phyloP scores from a whole-genome alignment of 2,888 invertebrate species.

The Drosophila anomalata region DNA sequence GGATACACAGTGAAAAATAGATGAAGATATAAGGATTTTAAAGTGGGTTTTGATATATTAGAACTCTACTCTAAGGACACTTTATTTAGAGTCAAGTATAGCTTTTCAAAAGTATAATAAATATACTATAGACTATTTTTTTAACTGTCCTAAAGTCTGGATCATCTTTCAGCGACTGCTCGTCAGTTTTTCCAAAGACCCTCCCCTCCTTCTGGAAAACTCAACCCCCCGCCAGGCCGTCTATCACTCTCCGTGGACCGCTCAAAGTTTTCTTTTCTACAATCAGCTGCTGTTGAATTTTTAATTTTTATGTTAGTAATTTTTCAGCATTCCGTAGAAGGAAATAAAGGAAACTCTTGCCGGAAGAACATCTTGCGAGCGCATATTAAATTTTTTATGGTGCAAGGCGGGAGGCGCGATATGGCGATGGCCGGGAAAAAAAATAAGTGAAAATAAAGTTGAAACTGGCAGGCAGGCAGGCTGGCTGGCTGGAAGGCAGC shows the following conservation, averaged over 20 bases:
- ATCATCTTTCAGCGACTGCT: constrained; percentile 27
- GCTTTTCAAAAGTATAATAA: not conserved
- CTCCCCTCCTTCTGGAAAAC: not conserved
- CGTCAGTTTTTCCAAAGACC: constrained; percentile 16
- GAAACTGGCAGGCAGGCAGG: not conserved
- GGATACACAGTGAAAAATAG: constrained; percentile 5
- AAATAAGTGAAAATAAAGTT: constrained; percentile 39
- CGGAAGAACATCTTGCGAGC: constrained; percentile 69
- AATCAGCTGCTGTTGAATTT: constrained; percentile 80
- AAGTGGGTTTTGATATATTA: not conserved
- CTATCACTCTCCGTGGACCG: constrained; percentile 13
- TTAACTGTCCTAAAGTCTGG: not conserved
- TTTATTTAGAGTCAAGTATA: not conserved
- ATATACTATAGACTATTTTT: not conserved
- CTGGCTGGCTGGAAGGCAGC: not conserved
- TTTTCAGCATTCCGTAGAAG: constrained; percentile 63
- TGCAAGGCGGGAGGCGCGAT: constrained; percentile 61
- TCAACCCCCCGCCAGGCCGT: not conserved
- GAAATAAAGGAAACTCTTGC: constrained; percentile 43
- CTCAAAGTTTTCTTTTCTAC: constrained; percentile 43
- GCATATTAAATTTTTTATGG: constrained; percentile 72
- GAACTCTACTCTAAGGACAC: not conserved
- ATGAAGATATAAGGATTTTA: not conserved
- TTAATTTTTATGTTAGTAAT: constrained; percentile 80
- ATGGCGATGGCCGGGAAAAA: constrained; percentile 29